phyloP scores from a whole-genome alignment of 2,113 vertebrate species.

The Columbina picui region DNA sequence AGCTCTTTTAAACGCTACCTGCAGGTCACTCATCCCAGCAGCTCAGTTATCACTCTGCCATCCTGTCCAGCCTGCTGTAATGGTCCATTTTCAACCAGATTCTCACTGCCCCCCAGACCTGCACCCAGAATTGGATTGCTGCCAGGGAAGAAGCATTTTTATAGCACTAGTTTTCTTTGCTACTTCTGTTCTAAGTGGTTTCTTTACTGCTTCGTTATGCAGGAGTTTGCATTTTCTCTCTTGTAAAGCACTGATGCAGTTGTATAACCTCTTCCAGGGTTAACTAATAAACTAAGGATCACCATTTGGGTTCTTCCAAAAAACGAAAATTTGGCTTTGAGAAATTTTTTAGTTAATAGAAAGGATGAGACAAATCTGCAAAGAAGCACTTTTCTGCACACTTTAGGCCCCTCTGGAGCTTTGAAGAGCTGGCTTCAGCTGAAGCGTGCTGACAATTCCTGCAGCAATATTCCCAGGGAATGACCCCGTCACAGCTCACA shows the following conservation, averaged over 20 bases:
- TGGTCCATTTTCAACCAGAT: not conserved
- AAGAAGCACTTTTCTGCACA: not conserved
- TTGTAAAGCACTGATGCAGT: not conserved
- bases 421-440: not conserved
- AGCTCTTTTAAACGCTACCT: not conserved
- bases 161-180: not conserved
- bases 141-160: slow-evolving; percentile 18
- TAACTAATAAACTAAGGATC: not conserved
- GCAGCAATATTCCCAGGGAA: not conserved
- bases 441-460: not conserved
- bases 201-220: not conserved
- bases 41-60: not conserved
- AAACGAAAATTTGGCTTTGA: not conserved
- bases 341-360: not conserved
- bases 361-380: not conserved
- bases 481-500: not conserved
- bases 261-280: not conserved
- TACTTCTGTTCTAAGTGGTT: not conserved
- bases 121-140: not conserved
- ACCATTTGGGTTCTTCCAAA: not conserved
- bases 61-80: not conserved
- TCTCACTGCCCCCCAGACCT: not conserved
- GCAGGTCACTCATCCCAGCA: not conserved
- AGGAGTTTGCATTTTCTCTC: not conserved
- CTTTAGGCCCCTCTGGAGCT: not conserved